These are phyloP conservation scores for Radopholus similis DNA, from an alignment of 1,140 invertebrate genomes.

Conservation along the genomic window DNA sequence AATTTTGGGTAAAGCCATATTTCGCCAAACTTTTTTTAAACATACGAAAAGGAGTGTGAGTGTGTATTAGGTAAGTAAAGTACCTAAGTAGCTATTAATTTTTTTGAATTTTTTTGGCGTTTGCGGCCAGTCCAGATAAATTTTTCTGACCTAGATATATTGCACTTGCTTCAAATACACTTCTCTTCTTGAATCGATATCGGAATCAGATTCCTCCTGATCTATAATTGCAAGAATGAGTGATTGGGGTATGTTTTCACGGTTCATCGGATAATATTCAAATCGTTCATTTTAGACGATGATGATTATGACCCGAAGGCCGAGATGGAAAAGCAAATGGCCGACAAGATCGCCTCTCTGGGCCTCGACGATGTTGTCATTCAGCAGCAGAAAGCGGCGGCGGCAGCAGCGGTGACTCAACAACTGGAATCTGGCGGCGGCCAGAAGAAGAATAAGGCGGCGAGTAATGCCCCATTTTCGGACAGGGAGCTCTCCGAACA, in stretches of 20 bases:
- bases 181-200: too few relatives aligned
- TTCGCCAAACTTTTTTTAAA: too few relatives aligned
- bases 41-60: too few relatives aligned
- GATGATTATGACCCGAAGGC: conserved; percentile 30
- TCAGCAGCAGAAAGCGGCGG: conserved; percentile 1
- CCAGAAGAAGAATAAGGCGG: conserved; percentile 11
- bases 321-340: conserved; percentile 8
- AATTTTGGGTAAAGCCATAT: too few relatives aligned
- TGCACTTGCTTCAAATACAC: too few relatives aligned
- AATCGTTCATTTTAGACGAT: conserved; percentile 33
- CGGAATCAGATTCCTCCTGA: too few relatives aligned
- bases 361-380: conserved; percentile 20
- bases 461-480: background rate
- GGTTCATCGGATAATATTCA: background rate
- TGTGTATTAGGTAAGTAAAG: too few relatives aligned
- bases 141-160: too few relatives aligned
- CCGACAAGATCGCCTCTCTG: conserved; percentile 32
- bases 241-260: conserved; percentile 11
- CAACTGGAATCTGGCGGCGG: background rate
- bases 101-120: too few relatives aligned
- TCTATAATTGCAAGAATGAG: background rate
- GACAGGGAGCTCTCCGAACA: conserved; percentile 9
- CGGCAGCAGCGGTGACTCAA: background rate
- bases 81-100: too few relatives aligned
- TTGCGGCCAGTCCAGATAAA: too few relatives aligned